A percentile compares a stretch with the other conserved stretches of the same genome.
Conservation (phyloP, 2,888 invertebrate species). For the Ectemnius continuus region DNA sequence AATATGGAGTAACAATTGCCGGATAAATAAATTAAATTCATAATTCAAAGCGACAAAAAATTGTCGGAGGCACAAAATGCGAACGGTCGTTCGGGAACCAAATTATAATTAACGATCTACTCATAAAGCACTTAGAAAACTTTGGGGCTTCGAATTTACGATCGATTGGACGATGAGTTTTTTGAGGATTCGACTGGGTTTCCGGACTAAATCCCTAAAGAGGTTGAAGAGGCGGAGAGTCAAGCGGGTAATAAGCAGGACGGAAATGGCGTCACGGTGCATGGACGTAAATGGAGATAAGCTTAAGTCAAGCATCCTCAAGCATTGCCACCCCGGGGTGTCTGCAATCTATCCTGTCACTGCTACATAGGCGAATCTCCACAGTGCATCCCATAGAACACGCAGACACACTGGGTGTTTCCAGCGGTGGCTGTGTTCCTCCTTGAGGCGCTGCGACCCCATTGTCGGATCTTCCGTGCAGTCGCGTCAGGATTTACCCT, state of each 20-base stretch:
- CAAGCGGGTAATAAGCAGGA: background rate
- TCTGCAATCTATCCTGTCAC: conserved; percentile 39
- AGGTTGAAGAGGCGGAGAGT: background rate
- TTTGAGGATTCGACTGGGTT: too few relatives aligned
- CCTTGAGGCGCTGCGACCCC: conserved; percentile 53
- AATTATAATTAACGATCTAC: too few relatives aligned
- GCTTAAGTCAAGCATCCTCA: conserved; percentile 53
- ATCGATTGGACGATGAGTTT: too few relatives aligned
- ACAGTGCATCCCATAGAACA: conserved; percentile 24
- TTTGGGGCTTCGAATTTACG: too few relatives aligned
- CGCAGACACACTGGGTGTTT: conserved; percentile 32
- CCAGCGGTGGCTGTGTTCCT: conserved; percentile 29
- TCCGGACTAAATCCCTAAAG: too few relatives aligned
- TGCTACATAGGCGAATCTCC: conserved; percentile 33
- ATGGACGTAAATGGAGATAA: conserved; percentile 53
- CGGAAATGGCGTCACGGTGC: background rate
- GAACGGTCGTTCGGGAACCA: too few relatives aligned
- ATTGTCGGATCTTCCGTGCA: conserved; percentile 53
- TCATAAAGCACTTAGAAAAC: too few relatives aligned
- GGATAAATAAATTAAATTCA: too few relatives aligned
- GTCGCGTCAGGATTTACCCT: conserved; percentile 54
- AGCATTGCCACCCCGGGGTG: conserved; percentile 31
- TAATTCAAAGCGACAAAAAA: too few relatives aligned
- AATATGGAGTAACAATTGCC: too few relatives aligned
- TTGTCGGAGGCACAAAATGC: too few relatives aligned